Percentiles rank a stretch among this genome's conserved stretches.
Evolutionary conservation across 1,140 invertebrate genomes (phyloP).

Genomic region (Drusus annulatus): DNA sequence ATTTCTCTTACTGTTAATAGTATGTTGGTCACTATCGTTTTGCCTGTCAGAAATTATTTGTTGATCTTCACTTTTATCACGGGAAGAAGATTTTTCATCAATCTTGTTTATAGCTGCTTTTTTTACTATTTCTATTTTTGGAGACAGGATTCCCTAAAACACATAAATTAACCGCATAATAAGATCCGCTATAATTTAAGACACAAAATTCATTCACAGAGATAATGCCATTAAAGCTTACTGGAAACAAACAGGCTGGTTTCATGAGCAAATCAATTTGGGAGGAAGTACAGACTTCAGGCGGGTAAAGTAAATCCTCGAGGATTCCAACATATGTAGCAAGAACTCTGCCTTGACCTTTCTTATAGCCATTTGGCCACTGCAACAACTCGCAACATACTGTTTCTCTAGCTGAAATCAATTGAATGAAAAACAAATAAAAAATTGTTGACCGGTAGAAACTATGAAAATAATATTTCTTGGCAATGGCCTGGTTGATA

Average conservation of each 20-base stretch:
- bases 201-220: too few species aligned
- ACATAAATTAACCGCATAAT: neutral
- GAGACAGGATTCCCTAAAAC: slow-evolving; percentile 73
- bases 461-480: too few species aligned
- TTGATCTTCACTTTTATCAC: too few species aligned
- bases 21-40: too few species aligned
- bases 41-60: too few species aligned
- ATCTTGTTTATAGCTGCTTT: slow-evolving; percentile 34
- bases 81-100: slow-evolving; percentile 1
- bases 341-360: slow-evolving; percentile 69
- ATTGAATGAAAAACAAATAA: neutral
- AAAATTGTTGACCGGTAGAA: too few species aligned
- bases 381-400: slow-evolving; percentile 77
- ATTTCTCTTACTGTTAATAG: too few species aligned
- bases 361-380: slow-evolving; percentile 64
- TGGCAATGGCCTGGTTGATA: too few species aligned
- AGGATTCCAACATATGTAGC: slow-evolving; percentile 77
- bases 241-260: slow-evolving; percentile 76
- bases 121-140: slow-evolving; percentile 72
- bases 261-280: slow-evolving; percentile 80
- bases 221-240: slow-evolving; percentile 61
- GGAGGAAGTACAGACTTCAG: slow-evolving; percentile 59
- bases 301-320: slow-evolving; percentile 68
- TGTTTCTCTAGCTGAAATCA: slow-evolving; percentile 70
- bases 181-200: too few species aligned